Evolutionary conservation across 2,797 vertebrate genomes (phyloP), one percentile per base, ranked within the genome.

Genomic region (Amazona ochrocephala): DNA sequence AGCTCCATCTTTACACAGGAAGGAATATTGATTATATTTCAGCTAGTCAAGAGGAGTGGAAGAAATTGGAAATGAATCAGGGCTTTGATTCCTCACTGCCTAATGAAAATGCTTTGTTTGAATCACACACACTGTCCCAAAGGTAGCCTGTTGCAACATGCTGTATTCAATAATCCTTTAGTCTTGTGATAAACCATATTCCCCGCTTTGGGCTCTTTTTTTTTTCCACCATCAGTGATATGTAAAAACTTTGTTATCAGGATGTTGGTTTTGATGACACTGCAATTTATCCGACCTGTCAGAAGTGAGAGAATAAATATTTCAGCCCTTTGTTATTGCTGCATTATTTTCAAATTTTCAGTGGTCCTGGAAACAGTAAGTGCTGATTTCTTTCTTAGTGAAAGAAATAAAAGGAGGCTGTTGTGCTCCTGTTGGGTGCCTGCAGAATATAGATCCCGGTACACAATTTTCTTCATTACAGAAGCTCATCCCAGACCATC

Each of bases 401-500:
- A 50, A 18, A 65, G 54, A 41, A 48, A 32, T 34, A 41, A 62
- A 75, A 20, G 22, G 24, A n/a, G 13, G 9, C 60, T 32, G 32
- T 56, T 2, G 50, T 72, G 37, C 54, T 80, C 50, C 53, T 10
- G 19, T 70, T 84, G 64, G 11, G 15, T 80, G 82, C 30, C 44
- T 84, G 24, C 20, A 74, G 42, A 44, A 61, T 41, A 26, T 13
- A 64, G 32, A 75, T 51, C 18, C 41, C 15, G 45, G n/a, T 64
- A 32, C 45, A 17, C 3, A 16, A 32, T 51, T 66, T 39, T 64
- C 61, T 34, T 66, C 26, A 7, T 62, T 47, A 9, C 39, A 56
- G 17, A 34, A 39, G 15, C 53, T 67, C 10, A 2, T 64, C 47
- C 1, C 1, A 4, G 23, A 27, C 10, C 2, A 0, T 65, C 64